Conservation (phyloP, 2,797 vertebrate species). For the Limnodromus scolopaceus region DNA sequence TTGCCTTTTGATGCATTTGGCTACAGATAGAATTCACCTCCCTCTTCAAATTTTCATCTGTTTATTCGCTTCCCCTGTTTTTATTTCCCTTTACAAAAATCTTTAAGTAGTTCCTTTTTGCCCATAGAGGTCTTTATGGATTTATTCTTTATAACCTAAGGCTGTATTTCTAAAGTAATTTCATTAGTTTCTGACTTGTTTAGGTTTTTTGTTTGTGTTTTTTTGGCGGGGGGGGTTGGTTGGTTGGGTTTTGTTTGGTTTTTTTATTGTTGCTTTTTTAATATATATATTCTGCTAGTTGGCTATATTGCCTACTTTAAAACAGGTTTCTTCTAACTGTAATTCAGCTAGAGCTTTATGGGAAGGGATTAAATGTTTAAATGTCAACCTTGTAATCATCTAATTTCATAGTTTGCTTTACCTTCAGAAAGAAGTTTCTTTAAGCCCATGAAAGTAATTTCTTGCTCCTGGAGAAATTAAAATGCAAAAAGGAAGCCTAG, state of each 20-base stretch:
- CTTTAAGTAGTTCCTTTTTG: background rate
- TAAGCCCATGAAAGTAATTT: slow-evolving; percentile 38
- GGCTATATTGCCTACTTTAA: background rate
- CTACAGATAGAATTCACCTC: background rate
- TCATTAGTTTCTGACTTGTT: background rate
- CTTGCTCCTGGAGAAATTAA: background rate
- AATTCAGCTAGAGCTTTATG: slow-evolving; percentile 13
- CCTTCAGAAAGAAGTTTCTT: slow-evolving; percentile 28
- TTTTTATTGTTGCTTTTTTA: too few species aligned
- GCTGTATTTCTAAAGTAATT: background rate
- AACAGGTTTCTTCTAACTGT: background rate
- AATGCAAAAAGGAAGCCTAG: background rate
- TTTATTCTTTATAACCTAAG: background rate
- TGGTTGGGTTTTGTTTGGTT: background rate
- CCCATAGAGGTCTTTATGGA: background rate
- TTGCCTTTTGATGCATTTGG: background rate
- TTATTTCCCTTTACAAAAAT: background rate
- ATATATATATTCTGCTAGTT: background rate
- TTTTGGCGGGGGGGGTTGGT: background rate
- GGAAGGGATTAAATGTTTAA: slow-evolving; percentile 16
- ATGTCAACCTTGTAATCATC: background rate
- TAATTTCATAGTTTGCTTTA: slow-evolving; percentile 57
- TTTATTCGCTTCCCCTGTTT: background rate
- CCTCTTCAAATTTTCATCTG: background rate
- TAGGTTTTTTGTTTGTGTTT: background rate